phyloP scores from a whole-genome alignment of 2,888 invertebrate genomes.

The Unio delphinus region DNA sequence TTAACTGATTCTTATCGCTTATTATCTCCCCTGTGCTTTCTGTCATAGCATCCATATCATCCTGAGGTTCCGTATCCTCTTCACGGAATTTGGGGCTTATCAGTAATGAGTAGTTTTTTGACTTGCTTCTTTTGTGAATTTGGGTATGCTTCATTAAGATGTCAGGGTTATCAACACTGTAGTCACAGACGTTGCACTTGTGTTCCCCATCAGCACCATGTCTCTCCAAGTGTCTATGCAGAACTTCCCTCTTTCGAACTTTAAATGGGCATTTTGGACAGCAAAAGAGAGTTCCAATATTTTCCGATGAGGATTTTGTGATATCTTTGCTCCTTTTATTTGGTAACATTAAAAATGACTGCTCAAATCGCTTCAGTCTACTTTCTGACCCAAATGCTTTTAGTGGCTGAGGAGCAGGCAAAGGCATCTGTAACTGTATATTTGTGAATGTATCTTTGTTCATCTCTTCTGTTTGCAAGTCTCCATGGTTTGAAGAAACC shows the following conservation, averaged over 20 bases:
- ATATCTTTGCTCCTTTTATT: too few relatives aligned
- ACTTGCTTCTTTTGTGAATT: constrained; percentile 30
- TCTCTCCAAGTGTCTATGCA: constrained; percentile 35
- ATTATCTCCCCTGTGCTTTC: too few relatives aligned
- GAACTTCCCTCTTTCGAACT: constrained; percentile 24
- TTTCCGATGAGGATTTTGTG: too few relatives aligned
- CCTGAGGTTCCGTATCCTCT: too few relatives aligned
- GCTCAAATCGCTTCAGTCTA: too few relatives aligned
- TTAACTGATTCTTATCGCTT: not conserved
- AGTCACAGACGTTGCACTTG: constrained; percentile 54
- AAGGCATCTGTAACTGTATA: too few relatives aligned
- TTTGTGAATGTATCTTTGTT: constrained; percentile 5
- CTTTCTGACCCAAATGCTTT: too few relatives aligned
- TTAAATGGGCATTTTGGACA: constrained; percentile 50
- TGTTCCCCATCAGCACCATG: constrained; percentile 35
- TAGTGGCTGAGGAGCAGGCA: too few relatives aligned
- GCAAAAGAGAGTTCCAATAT: constrained; percentile 4
- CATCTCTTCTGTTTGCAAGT: constrained; percentile 22
- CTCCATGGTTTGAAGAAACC: constrained; percentile 9
- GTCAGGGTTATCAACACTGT: constrained; percentile 44
- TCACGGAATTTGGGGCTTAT: too few relatives aligned
- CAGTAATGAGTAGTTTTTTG: too few relatives aligned
- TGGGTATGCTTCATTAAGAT: constrained; percentile 48
- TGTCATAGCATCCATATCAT: too few relatives aligned
- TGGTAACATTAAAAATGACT: too few relatives aligned